Base-by-base conservation (phyloP, 2,888 invertebrate genomes). In the Ichneumon xanthorius region DNA sequence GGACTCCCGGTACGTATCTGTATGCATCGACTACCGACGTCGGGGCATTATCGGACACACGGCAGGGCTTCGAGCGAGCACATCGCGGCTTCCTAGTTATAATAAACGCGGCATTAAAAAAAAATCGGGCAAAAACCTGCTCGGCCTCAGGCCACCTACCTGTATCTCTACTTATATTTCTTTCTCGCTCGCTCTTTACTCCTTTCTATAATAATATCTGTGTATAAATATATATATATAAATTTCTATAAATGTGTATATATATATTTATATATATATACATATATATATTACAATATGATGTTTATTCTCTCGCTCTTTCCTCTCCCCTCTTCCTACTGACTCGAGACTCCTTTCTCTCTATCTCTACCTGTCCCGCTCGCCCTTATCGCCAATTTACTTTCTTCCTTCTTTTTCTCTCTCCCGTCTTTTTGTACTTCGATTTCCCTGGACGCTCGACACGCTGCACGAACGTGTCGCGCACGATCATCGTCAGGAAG, bases 111-210 rank as follows among this genome's bases (percentile, higher is more conserved):
- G 80, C 85, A 90, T 89, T 88, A 88, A 90, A 90, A 91, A 92
- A 92, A 92, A 88, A 88, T 88, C 78, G 86, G 87, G 90, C 90
- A 92, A 93, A 92, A 93, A 93, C 93, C 92, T 92, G 93, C 92
- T 90, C 90, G 91, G 93, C 93, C 93, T 91, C 89, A 89, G 93
- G 93, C 93, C 83, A 80, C 78, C 86, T 84, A 77, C 84, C 86
- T 85, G 37, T 71, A 65, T 75, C 16, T 77, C 70, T 77, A 16
- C 19, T 55, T 65, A 37, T 65, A 55, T 45, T 67, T 76, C 65
- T 55, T 37, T 84, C 68, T 85, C 75, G 82, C 86, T 86, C 73
- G 37, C 67, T 30, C 40, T 67, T 71, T 61, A 61, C 78, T 58
- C 65, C 70, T 81, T 63, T 77, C 68, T 87, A 76, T 71, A 73